Evolutionary conservation across 2,113 vertebrate genomes (phyloP), one percentile per base, ranked within the genome.

Genomic region (Gallinago media): DNA sequence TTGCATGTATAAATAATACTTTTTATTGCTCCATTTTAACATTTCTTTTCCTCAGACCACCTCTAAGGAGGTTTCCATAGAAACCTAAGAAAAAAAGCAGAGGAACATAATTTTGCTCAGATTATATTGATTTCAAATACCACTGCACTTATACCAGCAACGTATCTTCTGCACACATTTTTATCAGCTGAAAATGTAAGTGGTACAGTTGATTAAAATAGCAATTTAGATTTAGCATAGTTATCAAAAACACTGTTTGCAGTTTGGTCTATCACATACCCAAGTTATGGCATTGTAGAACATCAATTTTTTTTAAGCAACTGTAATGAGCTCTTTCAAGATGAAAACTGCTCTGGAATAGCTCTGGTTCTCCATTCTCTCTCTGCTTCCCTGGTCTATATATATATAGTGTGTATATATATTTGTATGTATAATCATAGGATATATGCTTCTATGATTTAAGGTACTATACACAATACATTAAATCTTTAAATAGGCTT

Each of bases 51-150:
- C 50, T 96, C 63, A 95, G 67, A 73, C 55, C 61, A 98, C 85
- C 70, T 94, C 65, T 76, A 96, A 94, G 95, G 82, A 63, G 88
- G 97, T 98, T 98, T 98, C 97, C 97, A 97, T 98, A 97, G 97
- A 98, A 98, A 98, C 97, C 44, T 63, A 56, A 91, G 65, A 91
- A 54, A 92, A 95, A 97, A 96, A 95, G 81, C 73, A 90, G 89
- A 78, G 20, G 63, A 96, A 87, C 44, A 88, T 92, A 55, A 73
- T 94, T 96, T 92, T 91, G 17, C 46, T 96, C 70, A 81, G 44
- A 72, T 94, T 73, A 91, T 68, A 95, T 91, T 94, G 79, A 96
- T 90, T 94, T 95, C 70, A 94, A 92, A 91, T 91, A 83, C 49
- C 61, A 84, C 68, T 75, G 63, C 73, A 56, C 44, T 94, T 94